phyloP scores from a whole-genome alignment of 2,113 vertebrate genomes.

The Nycticebus coucang region DNA sequence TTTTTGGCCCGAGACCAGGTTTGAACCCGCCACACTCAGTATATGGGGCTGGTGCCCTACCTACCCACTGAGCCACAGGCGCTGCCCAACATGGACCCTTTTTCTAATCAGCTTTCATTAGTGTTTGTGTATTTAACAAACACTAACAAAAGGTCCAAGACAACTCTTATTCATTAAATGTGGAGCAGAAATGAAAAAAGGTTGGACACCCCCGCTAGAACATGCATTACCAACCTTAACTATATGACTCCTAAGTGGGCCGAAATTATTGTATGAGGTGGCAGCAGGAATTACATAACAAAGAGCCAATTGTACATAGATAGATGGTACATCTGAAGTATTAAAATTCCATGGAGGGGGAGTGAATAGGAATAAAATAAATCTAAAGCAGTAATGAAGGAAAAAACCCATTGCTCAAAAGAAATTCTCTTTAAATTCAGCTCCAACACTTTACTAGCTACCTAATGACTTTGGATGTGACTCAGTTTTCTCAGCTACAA shows the following conservation, averaged over 20 bases:
- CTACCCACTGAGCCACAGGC: no score
- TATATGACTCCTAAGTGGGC: neutral
- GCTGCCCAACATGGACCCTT: no score
- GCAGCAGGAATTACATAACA: neutral
- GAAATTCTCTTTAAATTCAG: neutral
- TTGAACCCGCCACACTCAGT: no score
- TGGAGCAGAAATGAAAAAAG: no score
- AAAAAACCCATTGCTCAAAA: neutral
- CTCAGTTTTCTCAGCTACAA: slow-evolving; percentile 44
- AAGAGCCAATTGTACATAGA: neutral
- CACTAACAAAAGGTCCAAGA: no score
- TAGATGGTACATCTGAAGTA: neutral
- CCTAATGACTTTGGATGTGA: neutral
- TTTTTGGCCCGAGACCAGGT: no score
- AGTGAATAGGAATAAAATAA: neutral
- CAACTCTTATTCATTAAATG: no score
- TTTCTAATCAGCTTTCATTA: no score
- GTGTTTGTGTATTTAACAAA: no score
- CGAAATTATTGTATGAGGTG: neutral
- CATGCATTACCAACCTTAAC: neutral
- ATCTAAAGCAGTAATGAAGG: neutral
- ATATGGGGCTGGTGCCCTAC: no score
- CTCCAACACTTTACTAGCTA: neutral
- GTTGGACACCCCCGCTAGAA: neutral
- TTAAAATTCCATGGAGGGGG: neutral